Conservation (phyloP, 2,113 vertebrate species). For the Chlamydotis undulata region DNA sequence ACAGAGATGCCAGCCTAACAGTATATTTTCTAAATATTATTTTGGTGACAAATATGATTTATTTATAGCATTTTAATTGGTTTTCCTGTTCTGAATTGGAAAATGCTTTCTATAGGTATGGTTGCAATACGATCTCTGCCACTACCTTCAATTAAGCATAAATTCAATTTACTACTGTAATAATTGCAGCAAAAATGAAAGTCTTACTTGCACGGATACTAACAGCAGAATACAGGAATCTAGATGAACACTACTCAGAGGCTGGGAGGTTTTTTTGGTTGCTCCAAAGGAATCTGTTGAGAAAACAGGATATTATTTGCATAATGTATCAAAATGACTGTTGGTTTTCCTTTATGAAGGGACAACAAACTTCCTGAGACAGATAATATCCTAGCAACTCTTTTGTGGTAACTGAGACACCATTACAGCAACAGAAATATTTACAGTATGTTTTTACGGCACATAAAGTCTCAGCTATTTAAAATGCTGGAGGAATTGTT, state of each 20-base stretch:
- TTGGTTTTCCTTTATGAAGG: constrained; percentile 42
- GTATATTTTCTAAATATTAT: not conserved
- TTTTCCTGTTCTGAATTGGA: not conserved
- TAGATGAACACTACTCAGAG: not conserved
- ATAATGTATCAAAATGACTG: constrained; percentile 33
- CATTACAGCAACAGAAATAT: constrained; percentile 57
- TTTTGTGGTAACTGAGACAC: constrained; percentile 18
- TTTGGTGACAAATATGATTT: not conserved
- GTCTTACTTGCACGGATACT: not conserved
- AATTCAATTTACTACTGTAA: not conserved
- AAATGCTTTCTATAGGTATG: not conserved
- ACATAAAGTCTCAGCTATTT: constrained; percentile 16
- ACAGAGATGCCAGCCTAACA: not conserved
- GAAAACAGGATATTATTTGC: constrained; percentile 27
- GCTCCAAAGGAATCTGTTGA: not conserved
- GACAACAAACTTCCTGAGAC: constrained; percentile 40
- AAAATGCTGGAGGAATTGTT: constrained; percentile 19
- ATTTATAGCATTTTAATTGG: not conserved
- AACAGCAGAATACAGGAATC: not conserved
- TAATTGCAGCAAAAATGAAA: not conserved
- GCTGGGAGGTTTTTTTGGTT: not conserved
- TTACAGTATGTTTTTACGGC: constrained; percentile 55
- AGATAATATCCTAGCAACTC: constrained; percentile 73
- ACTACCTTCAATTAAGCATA: not conserved
- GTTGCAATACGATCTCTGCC: not conserved